Conservation (phyloP, 2,888 invertebrate genomes). For the Eristalinus sepulchralis region DNA sequence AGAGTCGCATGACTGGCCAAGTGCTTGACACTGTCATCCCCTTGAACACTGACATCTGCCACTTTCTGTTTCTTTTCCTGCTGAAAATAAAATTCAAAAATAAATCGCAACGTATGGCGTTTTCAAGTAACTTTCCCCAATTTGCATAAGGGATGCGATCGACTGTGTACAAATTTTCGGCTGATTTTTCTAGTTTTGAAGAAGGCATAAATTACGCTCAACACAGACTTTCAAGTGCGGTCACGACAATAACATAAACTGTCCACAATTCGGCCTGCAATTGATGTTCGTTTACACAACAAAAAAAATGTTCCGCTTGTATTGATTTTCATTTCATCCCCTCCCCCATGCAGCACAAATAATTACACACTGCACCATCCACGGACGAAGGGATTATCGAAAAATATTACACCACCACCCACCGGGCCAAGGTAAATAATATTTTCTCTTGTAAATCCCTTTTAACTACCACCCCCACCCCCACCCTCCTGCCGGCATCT, state of each 20-base stretch:
- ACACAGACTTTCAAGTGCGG: constrained; percentile 54
- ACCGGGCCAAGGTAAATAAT: constrained; percentile 30
- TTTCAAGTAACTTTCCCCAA: not conserved
- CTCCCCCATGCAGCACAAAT: not conserved
- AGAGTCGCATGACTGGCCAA: not conserved
- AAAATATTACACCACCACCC: constrained; percentile 37
- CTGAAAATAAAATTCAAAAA: not conserved
- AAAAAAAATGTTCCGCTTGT: not conserved
- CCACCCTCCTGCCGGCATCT: not conserved
- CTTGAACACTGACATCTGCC: not conserved
- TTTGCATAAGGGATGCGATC: not conserved
- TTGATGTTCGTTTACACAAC: constrained; percentile 23
- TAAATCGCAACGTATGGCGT: not conserved
- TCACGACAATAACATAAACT: constrained; percentile 61
- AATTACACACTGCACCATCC: constrained; percentile 38
- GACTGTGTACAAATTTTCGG: no score
- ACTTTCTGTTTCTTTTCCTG: not conserved
- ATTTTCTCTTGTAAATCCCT: constrained; percentile 17
- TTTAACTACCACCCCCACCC: not conserved
- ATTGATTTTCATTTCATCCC: constrained; percentile 46
- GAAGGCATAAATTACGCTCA: not conserved
- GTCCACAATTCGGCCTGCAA: constrained; percentile 25
- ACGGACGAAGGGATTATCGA: constrained; percentile 51
- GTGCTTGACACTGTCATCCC: not conserved
- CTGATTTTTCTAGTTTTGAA: not conserved